phyloP scores from a whole-genome alignment of 1,140 invertebrate genomes.

The Cardiocondyla obscurior region DNA sequence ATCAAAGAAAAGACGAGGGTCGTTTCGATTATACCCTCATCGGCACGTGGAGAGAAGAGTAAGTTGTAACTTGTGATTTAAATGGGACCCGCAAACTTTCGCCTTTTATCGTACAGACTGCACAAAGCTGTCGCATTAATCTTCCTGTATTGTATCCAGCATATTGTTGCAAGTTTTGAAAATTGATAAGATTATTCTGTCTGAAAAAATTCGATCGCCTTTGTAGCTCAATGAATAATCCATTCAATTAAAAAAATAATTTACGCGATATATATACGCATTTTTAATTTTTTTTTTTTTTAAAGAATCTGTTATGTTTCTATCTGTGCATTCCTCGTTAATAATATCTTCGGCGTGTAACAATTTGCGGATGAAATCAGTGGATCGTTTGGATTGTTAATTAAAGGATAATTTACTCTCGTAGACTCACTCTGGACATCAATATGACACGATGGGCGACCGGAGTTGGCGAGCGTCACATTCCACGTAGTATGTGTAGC shows the following conservation, averaged over 20 bases:
- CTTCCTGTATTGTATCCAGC: background rate
- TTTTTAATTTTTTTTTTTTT: background rate
- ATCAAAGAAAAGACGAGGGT: conserved; percentile 83
- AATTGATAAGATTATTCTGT: background rate
- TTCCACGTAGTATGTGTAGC: conserved; percentile 87
- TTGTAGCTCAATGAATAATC: no score
- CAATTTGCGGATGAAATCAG: background rate
- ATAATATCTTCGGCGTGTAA: background rate
- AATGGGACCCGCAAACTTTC: background rate
- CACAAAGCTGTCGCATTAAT: conserved; percentile 20
- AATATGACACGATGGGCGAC: conserved; percentile 81
- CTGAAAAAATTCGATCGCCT: background rate
- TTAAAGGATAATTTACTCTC: conserved; percentile 31
- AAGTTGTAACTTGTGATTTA: conserved; percentile 63
- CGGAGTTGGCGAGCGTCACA: conserved; percentile 74
- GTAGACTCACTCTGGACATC: conserved; percentile 80
- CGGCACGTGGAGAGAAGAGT: conserved; percentile 87
- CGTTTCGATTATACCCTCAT: conserved; percentile 87
- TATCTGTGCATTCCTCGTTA: background rate
- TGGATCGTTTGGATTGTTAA: background rate
- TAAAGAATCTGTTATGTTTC: background rate
- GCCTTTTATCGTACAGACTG: background rate
- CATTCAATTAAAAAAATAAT: no score
- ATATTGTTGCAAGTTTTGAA: background rate
- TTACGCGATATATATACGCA: no score